A percentile compares a stretch with the other conserved stretches of the same genome.
Conservation (phyloP, 2,113 vertebrate genomes). For the Rhinichthys klamathensis region DNA sequence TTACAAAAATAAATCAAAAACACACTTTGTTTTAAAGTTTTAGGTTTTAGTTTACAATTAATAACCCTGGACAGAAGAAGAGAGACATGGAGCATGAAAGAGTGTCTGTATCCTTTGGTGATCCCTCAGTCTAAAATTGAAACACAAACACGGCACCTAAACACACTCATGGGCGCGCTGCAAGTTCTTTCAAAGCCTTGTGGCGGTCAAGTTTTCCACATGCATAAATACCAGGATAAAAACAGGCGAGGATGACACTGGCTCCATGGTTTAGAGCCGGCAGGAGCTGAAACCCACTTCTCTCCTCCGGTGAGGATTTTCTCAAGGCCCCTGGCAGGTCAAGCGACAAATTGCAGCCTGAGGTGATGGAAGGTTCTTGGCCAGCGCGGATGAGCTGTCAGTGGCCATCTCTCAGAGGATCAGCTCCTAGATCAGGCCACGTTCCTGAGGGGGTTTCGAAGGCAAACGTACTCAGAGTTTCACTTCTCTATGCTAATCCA, state of each 20-base stretch:
- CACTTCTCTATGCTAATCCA: constrained; percentile 19
- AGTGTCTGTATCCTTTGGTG: not conserved
- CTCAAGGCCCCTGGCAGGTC: constrained; percentile 78
- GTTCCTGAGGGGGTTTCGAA: constrained; percentile 51
- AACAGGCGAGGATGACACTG: constrained; percentile 31
- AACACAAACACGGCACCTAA: constrained; percentile 16
- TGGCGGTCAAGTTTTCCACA: constrained; percentile 38
- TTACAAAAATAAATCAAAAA: not conserved
- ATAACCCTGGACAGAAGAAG: not conserved
- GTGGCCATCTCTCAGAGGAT: constrained; percentile 66
- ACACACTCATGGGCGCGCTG: constrained; percentile 50
- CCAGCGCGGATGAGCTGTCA: constrained; percentile 68
- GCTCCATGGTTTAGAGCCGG: constrained; percentile 52
- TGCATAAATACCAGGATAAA: constrained; percentile 16
- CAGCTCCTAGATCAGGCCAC: constrained; percentile 60
- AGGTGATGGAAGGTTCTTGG: constrained; percentile 57
- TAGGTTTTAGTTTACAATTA: not conserved
- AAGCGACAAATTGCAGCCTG: constrained; percentile 78
- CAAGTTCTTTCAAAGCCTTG: constrained; percentile 4
- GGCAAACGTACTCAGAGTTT: not conserved
- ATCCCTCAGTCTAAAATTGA: constrained; percentile 4
- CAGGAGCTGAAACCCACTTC: constrained; percentile 65
- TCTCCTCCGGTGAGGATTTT: constrained; percentile 78
- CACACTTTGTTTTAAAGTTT: not conserved
- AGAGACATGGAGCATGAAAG: not conserved